Evolutionary conservation across 2,888 invertebrate genomes (phyloP).

Genomic region (Leptopilina drosophilae): DNA sequence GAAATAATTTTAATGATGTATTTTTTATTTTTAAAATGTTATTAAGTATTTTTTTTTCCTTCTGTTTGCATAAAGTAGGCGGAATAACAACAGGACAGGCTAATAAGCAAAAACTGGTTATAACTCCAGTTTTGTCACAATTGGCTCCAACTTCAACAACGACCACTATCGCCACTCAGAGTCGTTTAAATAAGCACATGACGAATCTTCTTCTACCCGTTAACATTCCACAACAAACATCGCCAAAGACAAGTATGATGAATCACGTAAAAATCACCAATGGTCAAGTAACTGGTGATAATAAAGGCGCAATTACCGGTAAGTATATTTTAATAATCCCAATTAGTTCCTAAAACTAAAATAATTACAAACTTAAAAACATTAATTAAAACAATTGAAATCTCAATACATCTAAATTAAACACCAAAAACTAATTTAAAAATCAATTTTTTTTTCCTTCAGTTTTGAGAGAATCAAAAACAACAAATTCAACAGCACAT

Average conservation of each 20-base stretch:
- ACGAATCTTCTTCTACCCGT: conserved; percentile 73
- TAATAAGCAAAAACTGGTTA: conserved; percentile 70
- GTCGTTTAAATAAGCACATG: conserved; percentile 70
- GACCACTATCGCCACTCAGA: conserved; percentile 63
- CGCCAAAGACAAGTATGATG: conserved; percentile 80
- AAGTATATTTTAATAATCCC: conserved; percentile 63
- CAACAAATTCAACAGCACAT: conserved; percentile 70
- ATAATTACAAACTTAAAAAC: not conserved
- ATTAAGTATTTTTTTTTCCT: conserved; percentile 12
- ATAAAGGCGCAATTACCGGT: conserved; percentile 81
- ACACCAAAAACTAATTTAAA: not conserved
- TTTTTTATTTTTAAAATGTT: not conserved
- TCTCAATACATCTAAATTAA: not conserved
- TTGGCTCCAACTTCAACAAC: conserved; percentile 68
- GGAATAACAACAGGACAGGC: conserved; percentile 66
- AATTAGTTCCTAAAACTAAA: not conserved
- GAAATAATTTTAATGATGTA: too few species aligned
- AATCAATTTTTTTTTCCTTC: conserved; percentile 47
- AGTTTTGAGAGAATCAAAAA: conserved; percentile 75
- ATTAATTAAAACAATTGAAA: too few species aligned
- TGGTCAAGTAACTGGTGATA: conserved; percentile 81
- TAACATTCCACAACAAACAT: conserved; percentile 70
- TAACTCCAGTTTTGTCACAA: conserved; percentile 72
- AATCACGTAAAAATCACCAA: conserved; percentile 83
- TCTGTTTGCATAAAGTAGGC: conserved; percentile 55